These are phyloP conservation scores for Mythimna pallens DNA, from an alignment of 2,888 invertebrate genomes.

Conservation along the genomic window DNA sequence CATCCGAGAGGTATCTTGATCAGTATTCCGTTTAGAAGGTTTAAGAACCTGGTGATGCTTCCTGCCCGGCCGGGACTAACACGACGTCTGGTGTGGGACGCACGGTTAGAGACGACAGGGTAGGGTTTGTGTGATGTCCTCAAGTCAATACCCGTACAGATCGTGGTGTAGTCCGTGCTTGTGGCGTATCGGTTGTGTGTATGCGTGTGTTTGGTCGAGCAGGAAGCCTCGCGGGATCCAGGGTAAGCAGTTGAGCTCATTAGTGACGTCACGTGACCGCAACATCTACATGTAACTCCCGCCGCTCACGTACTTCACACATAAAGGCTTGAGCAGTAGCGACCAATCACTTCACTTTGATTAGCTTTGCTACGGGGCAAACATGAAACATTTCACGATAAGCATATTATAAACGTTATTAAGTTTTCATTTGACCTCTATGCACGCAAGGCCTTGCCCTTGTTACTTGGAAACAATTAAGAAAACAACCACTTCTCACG, in stretches of 20 bases:
- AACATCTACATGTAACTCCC: conserved; percentile 12
- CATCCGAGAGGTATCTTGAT: background rate
- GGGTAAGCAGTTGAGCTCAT: conserved; percentile 60
- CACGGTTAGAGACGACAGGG: too few relatives aligned
- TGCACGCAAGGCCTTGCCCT: conserved; percentile 42
- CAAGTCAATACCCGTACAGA: background rate
- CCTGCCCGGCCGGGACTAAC: background rate
- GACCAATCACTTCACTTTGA: conserved; percentile 18
- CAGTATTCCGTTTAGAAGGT: background rate
- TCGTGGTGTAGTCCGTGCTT: conserved; percentile 4
- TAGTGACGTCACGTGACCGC: conserved; percentile 52
- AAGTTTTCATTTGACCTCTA: conserved; percentile 24
- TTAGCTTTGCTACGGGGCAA: conserved; percentile 19
- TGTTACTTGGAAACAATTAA: conserved; percentile 28
- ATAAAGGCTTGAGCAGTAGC: conserved; percentile 1
- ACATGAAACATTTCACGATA: conserved; percentile 33
- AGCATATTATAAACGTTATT: conserved; percentile 13
- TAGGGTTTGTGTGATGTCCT: background rate
- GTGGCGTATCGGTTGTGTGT: background rate
- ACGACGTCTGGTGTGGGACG: too few relatives aligned
- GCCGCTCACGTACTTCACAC: conserved; percentile 2
- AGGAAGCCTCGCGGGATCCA: conserved; percentile 57
- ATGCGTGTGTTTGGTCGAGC: conserved; percentile 25
- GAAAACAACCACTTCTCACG: conserved; percentile 35
- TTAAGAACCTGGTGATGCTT: background rate